phyloP scores from a whole-genome alignment of 2,797 vertebrate genomes.

The Eulemur mongoz region DNA sequence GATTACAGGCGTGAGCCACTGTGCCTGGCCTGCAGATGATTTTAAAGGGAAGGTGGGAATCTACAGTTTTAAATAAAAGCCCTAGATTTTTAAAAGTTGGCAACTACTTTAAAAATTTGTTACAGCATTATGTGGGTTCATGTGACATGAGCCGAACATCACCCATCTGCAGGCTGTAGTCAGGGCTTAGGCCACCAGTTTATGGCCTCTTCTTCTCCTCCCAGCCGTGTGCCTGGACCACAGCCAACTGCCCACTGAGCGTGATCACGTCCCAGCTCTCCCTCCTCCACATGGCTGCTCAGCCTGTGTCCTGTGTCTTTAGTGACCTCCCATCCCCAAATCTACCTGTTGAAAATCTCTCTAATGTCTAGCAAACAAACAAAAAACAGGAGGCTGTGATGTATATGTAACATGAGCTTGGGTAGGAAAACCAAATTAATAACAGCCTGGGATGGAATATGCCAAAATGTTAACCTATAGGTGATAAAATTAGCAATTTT shows the following conservation, averaged over 20 bases:
- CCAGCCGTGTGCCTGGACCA: background rate
- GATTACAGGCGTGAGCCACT: background rate
- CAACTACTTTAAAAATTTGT: background rate
- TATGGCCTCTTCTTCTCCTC: background rate
- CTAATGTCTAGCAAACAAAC: background rate
- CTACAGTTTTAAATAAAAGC: constrained; percentile 22
- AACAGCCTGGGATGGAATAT: background rate
- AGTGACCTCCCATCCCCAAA: background rate
- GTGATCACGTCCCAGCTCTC: background rate
- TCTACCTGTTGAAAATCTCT: background rate
- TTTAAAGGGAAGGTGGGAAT: background rate
- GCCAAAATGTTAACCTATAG: background rate
- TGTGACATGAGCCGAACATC: background rate
- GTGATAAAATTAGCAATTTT: background rate
- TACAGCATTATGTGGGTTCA: background rate
- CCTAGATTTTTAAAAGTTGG: background rate
- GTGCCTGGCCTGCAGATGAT: background rate
- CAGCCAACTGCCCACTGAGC: background rate
- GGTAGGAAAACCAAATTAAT: background rate
- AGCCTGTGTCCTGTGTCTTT: background rate
- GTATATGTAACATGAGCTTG: background rate
- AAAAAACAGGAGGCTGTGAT: background rate
- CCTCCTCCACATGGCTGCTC: background rate
- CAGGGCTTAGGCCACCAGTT: background rate
- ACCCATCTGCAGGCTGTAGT: background rate